Base-by-base conservation (phyloP, 2,797 vertebrate genomes). In the Chaunax sp. region DNA sequence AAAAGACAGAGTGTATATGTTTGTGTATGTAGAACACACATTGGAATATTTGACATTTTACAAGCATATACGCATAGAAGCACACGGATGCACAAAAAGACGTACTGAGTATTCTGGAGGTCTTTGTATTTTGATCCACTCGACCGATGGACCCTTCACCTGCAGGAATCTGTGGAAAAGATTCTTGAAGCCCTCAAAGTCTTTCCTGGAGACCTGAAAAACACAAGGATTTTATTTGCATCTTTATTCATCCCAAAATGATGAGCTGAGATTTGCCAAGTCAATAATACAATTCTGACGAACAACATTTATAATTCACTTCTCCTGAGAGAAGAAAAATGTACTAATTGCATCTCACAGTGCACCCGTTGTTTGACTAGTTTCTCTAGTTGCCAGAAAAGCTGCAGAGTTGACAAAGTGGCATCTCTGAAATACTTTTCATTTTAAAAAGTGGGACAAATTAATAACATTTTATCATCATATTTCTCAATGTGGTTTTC, bases 81-180 rank as follows among this genome's bases (percentile, higher is more conserved):
- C 15, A 6, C 35, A n/a, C 14, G 2, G 0, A 25, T 20, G 14
- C 4, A 20, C 7, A 28, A n/a, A 44, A 33, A 6, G n/a, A 28
- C 83, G 82, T 92, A 99, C 98, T 26, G 96, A 99, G 87, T 98
- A 97, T 77, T 98, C 98, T 37, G 98, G 98, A 80, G 98, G 97
- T 89, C 95, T 95, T 83, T 98, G 95, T 59, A 99, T 99, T 93
- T 98, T 99, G 19, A 92, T 89, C 98, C 98, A 99, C 77, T 99
- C 97, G 49, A 99, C 96, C 37, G 98, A 97, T 33, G 98, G 97
- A 22, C 97, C 98, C 75, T 99, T 98, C 82, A 97, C 97, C 91
- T 98, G 96, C 68, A 99, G 93, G 71, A 99, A 99, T 91, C 97
- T 95, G 82, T 97, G 96, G 92, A 96, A 99, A 3, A 99, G 92